Evolutionary conservation across 2,797 vertebrate genomes (phyloP).

Genomic region (Notamacropus eugenii): DNA sequence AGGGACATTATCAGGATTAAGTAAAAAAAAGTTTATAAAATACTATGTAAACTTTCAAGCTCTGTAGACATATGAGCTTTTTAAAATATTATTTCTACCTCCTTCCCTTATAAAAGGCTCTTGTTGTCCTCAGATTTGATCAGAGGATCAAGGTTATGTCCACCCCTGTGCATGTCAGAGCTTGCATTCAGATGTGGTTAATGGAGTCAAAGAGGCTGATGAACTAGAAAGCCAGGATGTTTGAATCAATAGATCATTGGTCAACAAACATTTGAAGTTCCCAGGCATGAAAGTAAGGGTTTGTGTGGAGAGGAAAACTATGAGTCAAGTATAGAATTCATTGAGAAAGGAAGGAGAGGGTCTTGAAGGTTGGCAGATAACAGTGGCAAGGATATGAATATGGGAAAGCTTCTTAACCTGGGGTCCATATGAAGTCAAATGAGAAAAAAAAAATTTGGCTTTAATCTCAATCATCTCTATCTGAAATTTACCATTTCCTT

Average conservation of each 20-base stretch:
- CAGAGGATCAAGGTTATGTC: not conserved
- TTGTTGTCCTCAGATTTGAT: not conserved
- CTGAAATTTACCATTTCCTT: not conserved
- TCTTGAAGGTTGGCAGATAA: not conserved
- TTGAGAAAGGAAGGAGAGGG: not conserved
- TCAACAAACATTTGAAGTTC: not conserved
- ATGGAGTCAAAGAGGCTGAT: not conserved
- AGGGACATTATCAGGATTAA: not conserved
- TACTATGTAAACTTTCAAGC: not conserved
- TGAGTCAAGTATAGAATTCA: not conserved
- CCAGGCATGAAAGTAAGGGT: not conserved
- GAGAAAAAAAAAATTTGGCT: not conserved
- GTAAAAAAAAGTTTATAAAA: not conserved
- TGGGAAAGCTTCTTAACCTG: not conserved
- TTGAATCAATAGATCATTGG: not conserved
- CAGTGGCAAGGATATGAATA: not conserved
- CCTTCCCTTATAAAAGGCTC: not conserved
- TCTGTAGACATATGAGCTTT: not conserved
- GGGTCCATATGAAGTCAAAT: not conserved
- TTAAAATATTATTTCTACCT: not conserved
- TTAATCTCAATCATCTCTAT: not conserved
- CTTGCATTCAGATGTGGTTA: not conserved
- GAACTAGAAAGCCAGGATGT: not conserved
- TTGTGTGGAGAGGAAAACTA: not conserved
- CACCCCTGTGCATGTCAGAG: not conserved